Evolutionary conservation across 2,113 vertebrate genomes (phyloP), one percentile per base, ranked within the genome.

Genomic region (Geococcyx californianus): DNA sequence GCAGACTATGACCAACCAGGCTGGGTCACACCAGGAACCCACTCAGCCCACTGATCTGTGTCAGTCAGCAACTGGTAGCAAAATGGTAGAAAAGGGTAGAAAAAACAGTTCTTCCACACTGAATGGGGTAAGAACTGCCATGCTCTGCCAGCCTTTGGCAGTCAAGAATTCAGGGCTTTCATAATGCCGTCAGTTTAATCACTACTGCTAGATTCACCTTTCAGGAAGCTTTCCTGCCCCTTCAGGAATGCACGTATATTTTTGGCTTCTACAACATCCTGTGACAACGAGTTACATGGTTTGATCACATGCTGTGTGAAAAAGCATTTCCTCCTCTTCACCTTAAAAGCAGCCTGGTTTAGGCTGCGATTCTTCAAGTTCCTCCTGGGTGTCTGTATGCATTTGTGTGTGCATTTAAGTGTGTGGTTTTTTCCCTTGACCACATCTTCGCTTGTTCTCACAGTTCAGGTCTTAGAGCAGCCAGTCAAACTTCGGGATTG

Each of bases 291-390:
- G 23, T 51, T 31, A 45, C 78, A 42, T 1, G 10, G 54, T 79
- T 73, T 76, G 67, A 90, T 93, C 86, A 31, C 51, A 10, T 13
- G 45, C 40, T 69, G 21, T 26, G 40, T 69, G 79, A 86, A 87
- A 84, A 95, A 70, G 29, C 72, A 70, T 66, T 93, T 94, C 60
- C 55, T 91, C 63, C 80, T 89, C 64, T 58, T 84, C 70, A 20
- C 59, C 34, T 88, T 86, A 88, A 77, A 85, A 92, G 59, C 63
- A 67, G 64, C 59, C 25, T 25, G 29, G 47, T 80, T 63, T 6
- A 52, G 62, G 28, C 23, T 54, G 34, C 40, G 40, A 52, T 52
- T 84, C n/a, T 64, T 75, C 21, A 74, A 64, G 83, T 80, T 86
- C 72, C 77, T 85, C 55, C 51, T 52, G 38, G 1, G 3, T 34